These are phyloP conservation scores for Oryzias javanicus DNA, from an alignment of 2,113 vertebrate species.

Conservation along the genomic window DNA sequence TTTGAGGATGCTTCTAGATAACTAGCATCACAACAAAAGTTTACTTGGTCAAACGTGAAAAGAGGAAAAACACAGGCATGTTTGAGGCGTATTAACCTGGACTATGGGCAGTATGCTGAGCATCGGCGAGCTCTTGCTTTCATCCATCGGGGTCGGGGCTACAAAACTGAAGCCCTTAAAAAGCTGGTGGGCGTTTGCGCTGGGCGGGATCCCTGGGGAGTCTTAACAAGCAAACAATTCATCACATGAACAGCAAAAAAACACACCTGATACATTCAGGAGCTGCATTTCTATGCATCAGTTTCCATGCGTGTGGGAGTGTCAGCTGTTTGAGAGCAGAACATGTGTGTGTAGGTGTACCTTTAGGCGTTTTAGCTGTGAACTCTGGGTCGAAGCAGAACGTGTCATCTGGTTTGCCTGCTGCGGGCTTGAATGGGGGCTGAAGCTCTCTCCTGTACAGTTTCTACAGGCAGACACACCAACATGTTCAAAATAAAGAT, in stretches of 20 bases:
- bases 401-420: conserved; percentile 95
- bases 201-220: conserved; percentile 96
- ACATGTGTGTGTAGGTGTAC: conserved; percentile 63
- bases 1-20: too few species aligned
- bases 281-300: conserved; percentile 12
- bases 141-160: conserved; percentile 87
- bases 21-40: not conserved
- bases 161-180: conserved; percentile 99
- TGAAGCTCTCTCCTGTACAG: conserved; percentile 92
- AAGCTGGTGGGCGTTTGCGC: conserved; percentile 96
- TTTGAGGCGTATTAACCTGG: conserved; percentile 79
- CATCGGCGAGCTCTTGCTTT: conserved; percentile 87
- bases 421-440: conserved; percentile 94
- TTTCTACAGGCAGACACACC: conserved; percentile 75
- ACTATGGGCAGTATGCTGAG: conserved; percentile 90
- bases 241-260: conserved; percentile 26
- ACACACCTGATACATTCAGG: conserved; percentile 30
- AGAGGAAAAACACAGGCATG: not conserved
- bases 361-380: conserved; percentile 98
- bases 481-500: conserved; percentile 28
- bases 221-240: conserved; percentile 73
- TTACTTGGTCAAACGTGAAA: not conserved
- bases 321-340: conserved; percentile 16
- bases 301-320: conserved; percentile 53
- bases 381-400: conserved; percentile 99